Percentiles rank a stretch among this genome's conserved stretches.
These are phyloP conservation scores for Cryptotis parvus DNA, from an alignment of 2,113 vertebrate species.

Conservation along the genomic window DNA sequence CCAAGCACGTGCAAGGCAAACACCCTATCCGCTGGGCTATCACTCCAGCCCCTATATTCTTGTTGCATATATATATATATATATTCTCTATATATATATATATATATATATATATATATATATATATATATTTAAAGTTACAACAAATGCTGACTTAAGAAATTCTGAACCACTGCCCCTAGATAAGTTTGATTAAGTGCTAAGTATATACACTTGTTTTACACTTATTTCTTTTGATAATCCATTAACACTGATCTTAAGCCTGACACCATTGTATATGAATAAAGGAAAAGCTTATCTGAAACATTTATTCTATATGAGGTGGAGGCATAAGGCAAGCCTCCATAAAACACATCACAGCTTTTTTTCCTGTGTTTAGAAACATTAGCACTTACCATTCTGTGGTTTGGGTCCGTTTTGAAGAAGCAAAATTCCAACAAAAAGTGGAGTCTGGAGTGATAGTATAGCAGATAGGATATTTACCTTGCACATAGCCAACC, in stretches of 20 bases:
- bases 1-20: too few species aligned
- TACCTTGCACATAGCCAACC: too few species aligned
- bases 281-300: not conserved
- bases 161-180: not conserved
- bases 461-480: too few species aligned
- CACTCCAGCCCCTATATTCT: too few species aligned
- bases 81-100: too few species aligned
- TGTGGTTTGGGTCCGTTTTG: not conserved
- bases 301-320: not conserved
- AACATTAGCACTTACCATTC: not conserved
- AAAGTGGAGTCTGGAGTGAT: not conserved
- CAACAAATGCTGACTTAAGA: not conserved
- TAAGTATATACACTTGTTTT: not conserved
- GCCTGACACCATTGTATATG: not conserved
- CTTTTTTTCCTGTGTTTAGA: not conserved
- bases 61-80: too few species aligned
- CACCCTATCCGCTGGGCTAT: too few species aligned
- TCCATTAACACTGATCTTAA: conserved; percentile 5
- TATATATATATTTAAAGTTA: not conserved
- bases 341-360: not conserved
- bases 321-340: too few species aligned
- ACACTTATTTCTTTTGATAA: conserved; percentile 21
- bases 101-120: not conserved
- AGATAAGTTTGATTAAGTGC: not conserved
- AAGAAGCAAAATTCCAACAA: not conserved